A percentile compares a stretch with the other conserved stretches of the same genome.
Evolutionary conservation across 2,888 invertebrate genomes (phyloP).

Genomic region (Latrodectus hesperus): DNA sequence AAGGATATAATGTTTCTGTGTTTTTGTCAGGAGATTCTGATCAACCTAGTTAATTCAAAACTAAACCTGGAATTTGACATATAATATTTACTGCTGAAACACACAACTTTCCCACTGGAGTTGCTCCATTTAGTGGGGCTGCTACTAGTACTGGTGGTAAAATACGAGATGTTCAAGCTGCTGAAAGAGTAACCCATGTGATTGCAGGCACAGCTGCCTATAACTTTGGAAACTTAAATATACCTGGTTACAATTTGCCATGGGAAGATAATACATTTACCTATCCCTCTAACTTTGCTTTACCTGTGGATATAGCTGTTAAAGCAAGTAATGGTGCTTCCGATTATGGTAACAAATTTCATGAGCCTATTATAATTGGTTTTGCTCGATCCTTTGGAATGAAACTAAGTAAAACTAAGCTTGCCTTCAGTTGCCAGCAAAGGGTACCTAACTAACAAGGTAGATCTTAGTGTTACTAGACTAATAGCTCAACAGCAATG

Average conservation of each 20-base stretch:
- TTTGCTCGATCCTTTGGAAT: slow-evolving; percentile 94
- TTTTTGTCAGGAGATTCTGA: slow-evolving; percentile 83
- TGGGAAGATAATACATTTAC: slow-evolving; percentile 86
- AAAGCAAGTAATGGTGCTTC: slow-evolving; percentile 99
- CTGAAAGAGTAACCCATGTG: slow-evolving; percentile 93
- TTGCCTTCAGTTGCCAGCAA: slow-evolving; percentile 96
- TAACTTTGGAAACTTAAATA: slow-evolving; percentile 92
- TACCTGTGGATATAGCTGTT: slow-evolving; percentile 90
- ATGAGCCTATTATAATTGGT: slow-evolving; percentile 93
- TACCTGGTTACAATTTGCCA: slow-evolving; percentile 88
- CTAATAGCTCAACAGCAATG: slow-evolving; percentile 98
- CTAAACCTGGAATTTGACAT: slow-evolving; percentile 82
- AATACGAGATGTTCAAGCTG: slow-evolving; percentile 94
- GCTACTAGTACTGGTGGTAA: slow-evolving; percentile 97
- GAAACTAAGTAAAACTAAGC: slow-evolving; percentile 77
- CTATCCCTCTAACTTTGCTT: slow-evolving; percentile 93
- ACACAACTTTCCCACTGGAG: slow-evolving; percentile 97
- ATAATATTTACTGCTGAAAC: slow-evolving; percentile 99
- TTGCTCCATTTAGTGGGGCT: slow-evolving; percentile 97
- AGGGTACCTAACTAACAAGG: slow-evolving; percentile 95
- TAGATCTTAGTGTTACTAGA: slow-evolving; percentile 77
- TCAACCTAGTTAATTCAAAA: slow-evolving; percentile 79
- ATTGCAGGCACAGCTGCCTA: slow-evolving; percentile 98
- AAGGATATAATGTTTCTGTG: slow-evolving; percentile 84
- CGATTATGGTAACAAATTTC: slow-evolving; percentile 99